These are phyloP conservation scores for Ditylenchus dipsaci DNA, from an alignment of 1,140 invertebrate species.

Conservation along the genomic window DNA sequence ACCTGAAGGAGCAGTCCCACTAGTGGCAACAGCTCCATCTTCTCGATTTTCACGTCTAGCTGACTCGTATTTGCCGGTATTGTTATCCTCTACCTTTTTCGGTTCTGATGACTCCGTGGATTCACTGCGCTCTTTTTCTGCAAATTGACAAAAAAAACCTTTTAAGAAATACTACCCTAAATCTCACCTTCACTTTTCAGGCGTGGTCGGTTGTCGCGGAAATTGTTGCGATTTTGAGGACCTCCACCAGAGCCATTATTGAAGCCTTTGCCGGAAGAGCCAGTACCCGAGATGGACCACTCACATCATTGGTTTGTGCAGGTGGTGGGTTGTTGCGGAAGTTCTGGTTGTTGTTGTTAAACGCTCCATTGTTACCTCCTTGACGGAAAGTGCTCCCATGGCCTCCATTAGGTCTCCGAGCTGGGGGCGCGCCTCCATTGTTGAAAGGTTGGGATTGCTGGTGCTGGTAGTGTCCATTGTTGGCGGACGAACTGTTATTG, in stretches of 20 bases:
- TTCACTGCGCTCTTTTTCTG: background rate
- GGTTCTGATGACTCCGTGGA: background rate
- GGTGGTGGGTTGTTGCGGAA: background rate
- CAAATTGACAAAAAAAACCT: background rate
- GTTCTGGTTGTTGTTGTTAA: background rate
- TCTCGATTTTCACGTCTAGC: constrained; percentile 3
- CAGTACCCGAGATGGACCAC: background rate
- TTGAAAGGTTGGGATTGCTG: background rate
- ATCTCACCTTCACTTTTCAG: background rate
- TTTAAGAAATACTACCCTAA: background rate
- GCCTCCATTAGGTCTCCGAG: background rate
- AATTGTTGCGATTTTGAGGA: too few species aligned
- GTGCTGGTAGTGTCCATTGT: background rate
- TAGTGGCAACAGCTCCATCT: background rate
- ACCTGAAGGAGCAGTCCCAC: too few species aligned
- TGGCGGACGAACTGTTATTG: background rate
- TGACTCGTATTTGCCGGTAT: background rate
- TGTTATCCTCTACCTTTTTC: background rate
- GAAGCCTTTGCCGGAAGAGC: too few species aligned
- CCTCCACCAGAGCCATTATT: too few species aligned
- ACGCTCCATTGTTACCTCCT: background rate
- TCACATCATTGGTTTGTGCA: background rate
- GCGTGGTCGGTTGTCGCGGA: background rate
- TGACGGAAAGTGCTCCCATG: background rate
- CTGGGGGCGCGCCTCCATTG: background rate